phyloP scores from a whole-genome alignment of 2,888 invertebrate genomes.

The Diarsia dahlii region DNA sequence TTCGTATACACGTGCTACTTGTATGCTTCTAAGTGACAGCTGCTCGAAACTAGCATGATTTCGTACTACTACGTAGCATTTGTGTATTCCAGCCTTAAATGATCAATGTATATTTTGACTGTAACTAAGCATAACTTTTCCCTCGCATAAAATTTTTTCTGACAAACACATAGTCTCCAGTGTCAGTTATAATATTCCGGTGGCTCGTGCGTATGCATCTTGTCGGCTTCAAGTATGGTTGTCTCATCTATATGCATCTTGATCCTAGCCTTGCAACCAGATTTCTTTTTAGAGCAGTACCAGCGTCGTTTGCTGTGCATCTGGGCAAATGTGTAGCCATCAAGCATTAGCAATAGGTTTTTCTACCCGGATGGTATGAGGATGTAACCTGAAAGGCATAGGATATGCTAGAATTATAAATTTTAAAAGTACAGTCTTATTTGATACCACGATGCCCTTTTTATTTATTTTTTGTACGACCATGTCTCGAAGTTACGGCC shows the following conservation, averaged over 20 bases:
- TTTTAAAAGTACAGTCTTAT: background rate
- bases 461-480: too few species aligned
- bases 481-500: too few species aligned
- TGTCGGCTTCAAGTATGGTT: constrained; percentile 55
- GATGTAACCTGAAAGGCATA: constrained; percentile 59
- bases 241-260: constrained; percentile 56
- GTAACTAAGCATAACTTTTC: background rate
- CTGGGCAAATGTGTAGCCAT: constrained; percentile 68
- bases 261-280: constrained; percentile 67
- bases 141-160: constrained; percentile 6
- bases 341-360: constrained; percentile 61
- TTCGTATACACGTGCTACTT: too few species aligned
- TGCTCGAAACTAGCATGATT: too few species aligned
- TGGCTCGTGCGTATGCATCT: constrained; percentile 66
- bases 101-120: background rate
- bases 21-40: too few species aligned
- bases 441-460: background rate
- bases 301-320: constrained; percentile 57
- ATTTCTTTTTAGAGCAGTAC: constrained; percentile 62
- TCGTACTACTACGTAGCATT: too few species aligned
- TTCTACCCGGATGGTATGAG: constrained; percentile 59
- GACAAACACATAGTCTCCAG: constrained; percentile 61
- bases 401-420: background rate
- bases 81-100: too few species aligned
- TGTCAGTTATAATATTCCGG: constrained; percentile 62